Percentiles rank a stretch among this genome's conserved stretches.
Evolutionary conservation across 2,113 vertebrate genomes (phyloP).

Genomic region (Eleginops maclovinus): DNA sequence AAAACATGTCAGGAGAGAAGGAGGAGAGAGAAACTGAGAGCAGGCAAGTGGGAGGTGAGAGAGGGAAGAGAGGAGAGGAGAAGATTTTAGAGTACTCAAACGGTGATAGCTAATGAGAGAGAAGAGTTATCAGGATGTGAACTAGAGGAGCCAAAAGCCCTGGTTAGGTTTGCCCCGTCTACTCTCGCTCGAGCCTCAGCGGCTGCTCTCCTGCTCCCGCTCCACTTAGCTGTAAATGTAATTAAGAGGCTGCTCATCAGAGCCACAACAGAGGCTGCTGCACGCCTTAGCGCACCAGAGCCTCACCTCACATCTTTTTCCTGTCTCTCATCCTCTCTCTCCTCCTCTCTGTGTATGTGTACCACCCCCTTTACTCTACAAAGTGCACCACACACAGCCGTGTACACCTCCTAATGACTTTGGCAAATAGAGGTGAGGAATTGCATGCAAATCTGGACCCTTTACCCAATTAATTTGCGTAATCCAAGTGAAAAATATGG

Average conservation of each 20-base stretch:
- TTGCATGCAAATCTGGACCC: conserved; percentile 53
- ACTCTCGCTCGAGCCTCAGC: conserved; percentile 60
- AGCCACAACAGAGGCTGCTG: conserved; percentile 64
- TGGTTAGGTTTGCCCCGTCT: conserved; percentile 60
- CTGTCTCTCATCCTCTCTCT: conserved; percentile 14
- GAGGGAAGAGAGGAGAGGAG: conserved; percentile 40
- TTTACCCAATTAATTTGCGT: conserved; percentile 64
- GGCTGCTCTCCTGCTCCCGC: conserved; percentile 71
- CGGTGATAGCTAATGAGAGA: conserved; percentile 61
- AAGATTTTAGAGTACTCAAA: conserved; percentile 40
- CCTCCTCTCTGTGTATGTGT: conserved; percentile 19
- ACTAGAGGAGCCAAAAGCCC: conserved; percentile 61
- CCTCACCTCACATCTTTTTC: conserved; percentile 55
- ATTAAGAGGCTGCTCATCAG: conserved; percentile 80
- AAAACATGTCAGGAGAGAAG: conserved; percentile 49
- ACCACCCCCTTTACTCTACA: conserved; percentile 34
- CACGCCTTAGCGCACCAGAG: conserved; percentile 63
- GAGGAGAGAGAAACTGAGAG: conserved; percentile 47
- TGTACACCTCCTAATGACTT: conserved; percentile 63
- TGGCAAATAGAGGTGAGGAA: conserved; percentile 65
- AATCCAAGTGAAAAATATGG: conserved; percentile 52
- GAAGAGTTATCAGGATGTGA: conserved; percentile 52
- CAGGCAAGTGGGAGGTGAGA: conserved; percentile 51
- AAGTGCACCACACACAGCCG: conserved; percentile 38
- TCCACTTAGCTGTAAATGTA: conserved; percentile 81